A percentile compares a stretch with the other conserved stretches of the same genome.
Conservation (phyloP, 2,113 vertebrate genomes). For the Melospiza melodia region DNA sequence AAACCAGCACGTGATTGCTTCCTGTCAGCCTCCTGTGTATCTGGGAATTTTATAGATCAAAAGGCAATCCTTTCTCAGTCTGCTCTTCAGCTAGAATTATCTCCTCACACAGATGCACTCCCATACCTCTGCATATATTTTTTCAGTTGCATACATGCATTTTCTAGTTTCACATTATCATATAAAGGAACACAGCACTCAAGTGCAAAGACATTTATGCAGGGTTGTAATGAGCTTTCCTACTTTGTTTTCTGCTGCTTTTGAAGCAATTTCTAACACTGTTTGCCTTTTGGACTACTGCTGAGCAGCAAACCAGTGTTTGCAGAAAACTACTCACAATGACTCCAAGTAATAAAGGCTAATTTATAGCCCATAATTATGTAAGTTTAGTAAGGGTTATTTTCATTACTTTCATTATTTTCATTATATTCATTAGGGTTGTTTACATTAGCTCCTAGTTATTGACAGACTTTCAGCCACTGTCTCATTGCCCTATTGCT, state of each 20-base stretch:
- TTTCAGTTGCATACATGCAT: background rate
- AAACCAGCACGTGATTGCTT: accelerated
- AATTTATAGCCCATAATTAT: background rate
- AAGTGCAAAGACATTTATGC: background rate
- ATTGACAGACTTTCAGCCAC: background rate
- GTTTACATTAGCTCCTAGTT: background rate
- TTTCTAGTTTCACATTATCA: background rate
- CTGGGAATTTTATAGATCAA: background rate
- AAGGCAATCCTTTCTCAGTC: background rate
- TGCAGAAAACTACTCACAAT: background rate
- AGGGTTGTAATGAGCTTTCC: background rate
- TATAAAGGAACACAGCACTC: background rate
- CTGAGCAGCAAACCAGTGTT: background rate
- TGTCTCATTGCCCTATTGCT: background rate
- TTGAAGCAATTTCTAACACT: background rate
- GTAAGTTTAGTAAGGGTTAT: background rate
- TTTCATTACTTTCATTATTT: background rate
- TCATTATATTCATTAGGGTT: background rate
- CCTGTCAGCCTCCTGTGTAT: background rate
- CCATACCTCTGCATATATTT: background rate
- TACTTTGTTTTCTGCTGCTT: background rate
- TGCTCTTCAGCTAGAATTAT: background rate
- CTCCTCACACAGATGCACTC: background rate
- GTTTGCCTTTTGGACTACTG: background rate
- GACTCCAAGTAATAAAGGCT: background rate